Evolutionary conservation across 2,797 vertebrate species (phyloP).

Genomic region (Bradypodion pumilum): DNA sequence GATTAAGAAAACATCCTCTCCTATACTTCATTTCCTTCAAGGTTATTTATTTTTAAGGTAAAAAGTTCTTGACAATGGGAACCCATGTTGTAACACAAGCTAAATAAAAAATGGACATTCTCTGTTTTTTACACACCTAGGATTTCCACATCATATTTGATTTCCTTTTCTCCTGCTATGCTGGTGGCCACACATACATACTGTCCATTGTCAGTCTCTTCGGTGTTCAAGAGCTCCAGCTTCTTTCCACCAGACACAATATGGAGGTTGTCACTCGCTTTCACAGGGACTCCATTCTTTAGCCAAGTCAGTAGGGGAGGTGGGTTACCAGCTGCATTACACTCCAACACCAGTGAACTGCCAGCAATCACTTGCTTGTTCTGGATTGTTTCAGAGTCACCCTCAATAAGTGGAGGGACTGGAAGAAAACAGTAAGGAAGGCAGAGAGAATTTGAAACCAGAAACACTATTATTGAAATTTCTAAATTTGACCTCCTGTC

Average conservation of each 20-base stretch:
- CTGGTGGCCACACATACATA: slow-evolving; percentile 94
- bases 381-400: slow-evolving; percentile 71
- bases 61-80: too few species aligned
- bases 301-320: slow-evolving; percentile 91
- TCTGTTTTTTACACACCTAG: slow-evolving; percentile 80
- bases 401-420: slow-evolving; percentile 92
- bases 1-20: too few species aligned
- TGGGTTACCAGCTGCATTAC: slow-evolving; percentile 90
- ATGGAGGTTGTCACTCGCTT: slow-evolving; percentile 75
- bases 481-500: slow-evolving; percentile 18
- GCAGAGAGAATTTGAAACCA: slow-evolving; percentile 27
- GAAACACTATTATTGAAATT: slow-evolving; percentile 37
- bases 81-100: not conserved
- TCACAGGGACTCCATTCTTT: slow-evolving; percentile 88
- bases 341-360: slow-evolving; percentile 83
- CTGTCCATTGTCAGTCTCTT: slow-evolving; percentile 80
- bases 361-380: slow-evolving; percentile 85
- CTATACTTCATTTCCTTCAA: too few species aligned
- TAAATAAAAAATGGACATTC: not conserved
- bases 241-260: slow-evolving; percentile 84
- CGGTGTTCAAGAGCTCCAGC: slow-evolving; percentile 81
- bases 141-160: slow-evolving; percentile 90
- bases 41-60: too few species aligned
- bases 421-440: slow-evolving; percentile 40
- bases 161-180: slow-evolving; percentile 91